Base-by-base conservation (phyloP, 1,140 invertebrate species). In the Ceratitis capitata region DNA sequence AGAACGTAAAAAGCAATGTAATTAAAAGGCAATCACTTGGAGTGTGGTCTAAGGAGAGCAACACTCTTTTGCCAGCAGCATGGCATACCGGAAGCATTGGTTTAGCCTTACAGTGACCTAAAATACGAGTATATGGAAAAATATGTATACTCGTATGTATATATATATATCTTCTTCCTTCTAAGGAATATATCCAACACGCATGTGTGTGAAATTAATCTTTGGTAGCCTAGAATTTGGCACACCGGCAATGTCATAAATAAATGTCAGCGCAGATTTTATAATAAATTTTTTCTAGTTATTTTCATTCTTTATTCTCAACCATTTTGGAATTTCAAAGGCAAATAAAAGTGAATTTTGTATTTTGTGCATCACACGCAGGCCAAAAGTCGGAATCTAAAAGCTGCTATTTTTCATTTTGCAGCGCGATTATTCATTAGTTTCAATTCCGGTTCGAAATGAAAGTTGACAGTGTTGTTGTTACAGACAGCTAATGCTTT, bases 321-420 rank as follows among this genome's bases (percentile, higher is more conserved):
- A n/a, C 51, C 14, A 47, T 56, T 56, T 56, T 56, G 51, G 23
- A 56, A 23, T 9, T 56, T 23, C 3, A 23, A 7, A 56, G 14
- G n/a, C 19, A n/a, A n/a, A n/a, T n/a, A n/a, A n/a, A n/a, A n/a
- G n/a, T n/a, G n/a, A n/a, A n/a, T n/a, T n/a, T n/a, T n/a, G n/a
- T n/a, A n/a, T n/a, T n/a, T n/a, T 16, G 16, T 12, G 4, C 14
- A 35, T 7, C 29, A 1, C 0, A 19, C 4, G 2, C 12, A 69
- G 32, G 32, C 32, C 32, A 39, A 12, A 69, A 32, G 14, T 69
- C 32, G 16, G 39, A 32, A 47, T 82, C 14, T 42, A 82, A 51
- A 82, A 47, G 47, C 78, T 47, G 78, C 42, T 49, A 49, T 26
- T 39, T 49, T 47, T 47, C n/a, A 82, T 82, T 82, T 82, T 82